phyloP scores from a whole-genome alignment of 2,113 vertebrate genomes.

The Isurus oxyrinchus region DNA sequence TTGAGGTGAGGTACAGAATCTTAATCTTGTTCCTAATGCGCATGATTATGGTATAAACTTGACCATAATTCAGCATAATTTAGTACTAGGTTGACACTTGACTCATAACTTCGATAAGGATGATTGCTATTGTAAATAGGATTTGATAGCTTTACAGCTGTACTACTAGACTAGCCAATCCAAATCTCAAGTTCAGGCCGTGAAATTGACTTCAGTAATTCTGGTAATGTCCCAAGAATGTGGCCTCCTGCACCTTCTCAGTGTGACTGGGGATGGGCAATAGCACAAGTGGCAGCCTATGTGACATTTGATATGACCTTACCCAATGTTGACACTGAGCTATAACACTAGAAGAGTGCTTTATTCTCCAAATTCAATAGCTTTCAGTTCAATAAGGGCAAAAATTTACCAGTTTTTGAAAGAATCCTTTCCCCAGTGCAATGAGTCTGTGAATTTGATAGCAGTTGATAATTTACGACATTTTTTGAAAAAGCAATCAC shows the following conservation, averaged over 20 bases:
- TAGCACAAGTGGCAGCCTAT: too few species aligned
- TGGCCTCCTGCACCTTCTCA: not conserved
- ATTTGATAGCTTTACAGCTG: not conserved
- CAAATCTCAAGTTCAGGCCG: not conserved
- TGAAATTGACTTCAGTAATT: not conserved
- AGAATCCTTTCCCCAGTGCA: not conserved
- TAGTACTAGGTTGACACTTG: not conserved
- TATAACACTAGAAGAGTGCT: not conserved
- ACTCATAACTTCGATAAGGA: not conserved
- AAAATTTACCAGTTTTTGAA: not conserved
- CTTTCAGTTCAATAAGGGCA: not conserved
- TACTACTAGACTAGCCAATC: not conserved
- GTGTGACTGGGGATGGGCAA: not conserved
- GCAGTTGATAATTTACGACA: not conserved
- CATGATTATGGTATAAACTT: not conserved
- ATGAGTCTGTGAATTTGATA: not conserved
- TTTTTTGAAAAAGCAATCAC: not conserved
- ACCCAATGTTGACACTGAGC: not conserved
- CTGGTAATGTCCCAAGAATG: not conserved
- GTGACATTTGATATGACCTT: not conserved
- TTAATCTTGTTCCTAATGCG: not conserved
- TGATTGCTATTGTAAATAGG: not conserved
- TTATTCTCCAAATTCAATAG: not conserved
- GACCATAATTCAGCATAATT: not conserved
- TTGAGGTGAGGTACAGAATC: not conserved